Percentiles rank a stretch among this genome's conserved stretches.
Conservation (phyloP, 2,888 invertebrate genomes). For the Octonoba sinensis region DNA sequence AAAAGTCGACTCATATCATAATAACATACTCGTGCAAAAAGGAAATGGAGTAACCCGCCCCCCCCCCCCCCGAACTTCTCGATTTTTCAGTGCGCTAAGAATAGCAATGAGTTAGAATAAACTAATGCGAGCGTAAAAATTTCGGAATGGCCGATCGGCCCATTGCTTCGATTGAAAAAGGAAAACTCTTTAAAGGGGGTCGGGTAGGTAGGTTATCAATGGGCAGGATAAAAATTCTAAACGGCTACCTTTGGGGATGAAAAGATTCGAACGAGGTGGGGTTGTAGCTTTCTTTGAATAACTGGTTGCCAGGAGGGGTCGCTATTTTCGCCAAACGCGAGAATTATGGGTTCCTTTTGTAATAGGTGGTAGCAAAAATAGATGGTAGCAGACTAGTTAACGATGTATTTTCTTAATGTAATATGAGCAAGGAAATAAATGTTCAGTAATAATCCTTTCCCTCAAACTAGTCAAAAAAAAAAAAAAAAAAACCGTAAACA, state of each 20-base stretch:
- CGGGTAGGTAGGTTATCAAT: conserved; percentile 10
- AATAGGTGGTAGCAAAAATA: no score
- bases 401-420: no score
- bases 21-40: conserved; percentile 20
- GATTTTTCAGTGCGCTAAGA: conserved; percentile 10
- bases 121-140: conserved; percentile 19
- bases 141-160: background rate
- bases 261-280: conserved; percentile 3
- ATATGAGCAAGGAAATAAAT: no score
- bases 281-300: background rate
- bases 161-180: conserved; percentile 23
- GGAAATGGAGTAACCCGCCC: conserved; percentile 4
- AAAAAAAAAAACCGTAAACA: no score
- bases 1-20: conserved; percentile 9
- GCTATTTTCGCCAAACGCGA: background rate
- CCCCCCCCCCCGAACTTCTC: conserved; percentile 12
- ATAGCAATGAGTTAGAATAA: conserved; percentile 19
- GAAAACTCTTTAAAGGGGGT: conserved; percentile 8
- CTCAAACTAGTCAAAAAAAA: no score
- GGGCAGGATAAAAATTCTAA: conserved; percentile 7
- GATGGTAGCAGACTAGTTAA: no score
- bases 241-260: conserved; percentile 1
- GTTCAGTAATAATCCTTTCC: no score
- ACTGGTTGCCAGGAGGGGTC: background rate
- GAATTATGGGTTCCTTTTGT: no score